Base-by-base conservation (phyloP, 2,888 invertebrate species). In the Scaptodrosophila latifasciaeformis region DNA sequence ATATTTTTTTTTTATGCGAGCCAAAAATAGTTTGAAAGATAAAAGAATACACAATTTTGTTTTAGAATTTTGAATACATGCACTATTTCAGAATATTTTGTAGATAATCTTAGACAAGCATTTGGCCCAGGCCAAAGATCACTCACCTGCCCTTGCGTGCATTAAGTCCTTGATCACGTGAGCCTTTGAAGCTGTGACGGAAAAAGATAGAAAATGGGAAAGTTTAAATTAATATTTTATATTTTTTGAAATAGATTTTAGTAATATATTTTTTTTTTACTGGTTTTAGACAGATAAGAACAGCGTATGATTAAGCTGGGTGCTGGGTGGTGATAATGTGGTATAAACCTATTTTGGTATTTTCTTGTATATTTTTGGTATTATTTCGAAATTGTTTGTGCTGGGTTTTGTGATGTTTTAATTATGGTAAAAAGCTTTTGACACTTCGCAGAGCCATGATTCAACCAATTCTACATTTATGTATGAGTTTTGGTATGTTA, bases 111-210 rank as follows among this genome's bases (percentile, higher is more conserved):
- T 12, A 50, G 7, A 49, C 2, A 39, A 17, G 31, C 3, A 17
- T 43, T 10, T n/a, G 35, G 15, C 9, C 3, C 17, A 15, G 42
- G 9, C 7, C 17, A 7, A 5, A 29, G 59, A 56, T 51, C 53
- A 83, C 82, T 81, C 70, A 87, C 87, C 86, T 86, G 67, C 84
- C 81, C 69, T 85, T 85, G 62, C 86, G 83, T 53, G 83, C 75
- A 54, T 87, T 87, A 7, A 89, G 87, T 67, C 89, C 88, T 61
- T 89, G 87, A 81, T 89, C 89, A 63, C 89, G 88, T 54, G 90
- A 90, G 81, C 90, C 90, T 85, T 90, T 90, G 87, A 90, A 90
- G 87, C 90, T 90, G 87, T 77, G 7, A 51, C 24, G 54, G 17
- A 43, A 24, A 34, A 18, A 29, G 42, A 2, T 24, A 24, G 7